Evolutionary conservation across 2,797 vertebrate species (phyloP), one percentile per base, ranked within the genome.

Genomic region (Mormyrus hasselquistii): DNA sequence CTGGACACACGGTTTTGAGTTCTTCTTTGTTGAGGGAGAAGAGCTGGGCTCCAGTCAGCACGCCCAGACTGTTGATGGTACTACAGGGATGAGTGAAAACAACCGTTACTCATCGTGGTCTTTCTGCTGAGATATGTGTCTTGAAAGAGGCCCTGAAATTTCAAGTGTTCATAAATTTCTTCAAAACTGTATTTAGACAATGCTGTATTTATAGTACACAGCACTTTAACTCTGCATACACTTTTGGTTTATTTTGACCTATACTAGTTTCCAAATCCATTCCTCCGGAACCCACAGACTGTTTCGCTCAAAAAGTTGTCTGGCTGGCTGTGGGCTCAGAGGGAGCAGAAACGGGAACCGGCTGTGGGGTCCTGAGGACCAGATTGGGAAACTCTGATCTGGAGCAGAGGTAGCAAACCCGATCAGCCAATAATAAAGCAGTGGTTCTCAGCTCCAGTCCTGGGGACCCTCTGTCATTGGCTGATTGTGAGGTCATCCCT

Each of bases 1-100:
- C 98, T 0, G 98, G 98, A 91, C 98, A 99, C 87, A 99, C 98
- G 0, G 97, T 97, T 92, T 94, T 98, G 92, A 99, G 95, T 91
- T 99, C 98, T 1, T 99, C 98, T 91, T 99, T 99, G 91, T 97
- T 99, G 90, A 99, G 98, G 7, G 98, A 99, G 93, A 99, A 99
- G 5, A 99, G 97, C 91, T 99, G 98, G 55, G 98, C 98, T 0
- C 98, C 98, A 0, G 97, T 98, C 92, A 99, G 93, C 29, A 99
- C 98, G 0, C 98, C 98, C 0, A 99, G 97, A 92, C 98, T 99
- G 93, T 94, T 97, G 91, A 99, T 95, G 76, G 98, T 99, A 76
- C 98, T 99, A 92, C 0, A 52, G 9, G 88, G 14, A 55, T n/a
- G 52, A 4, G 6, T 19, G 12, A n/a, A 4, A 16, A 79, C 62